Conservation (phyloP, 2,797 vertebrate species). For the Falco rusticolus region DNA sequence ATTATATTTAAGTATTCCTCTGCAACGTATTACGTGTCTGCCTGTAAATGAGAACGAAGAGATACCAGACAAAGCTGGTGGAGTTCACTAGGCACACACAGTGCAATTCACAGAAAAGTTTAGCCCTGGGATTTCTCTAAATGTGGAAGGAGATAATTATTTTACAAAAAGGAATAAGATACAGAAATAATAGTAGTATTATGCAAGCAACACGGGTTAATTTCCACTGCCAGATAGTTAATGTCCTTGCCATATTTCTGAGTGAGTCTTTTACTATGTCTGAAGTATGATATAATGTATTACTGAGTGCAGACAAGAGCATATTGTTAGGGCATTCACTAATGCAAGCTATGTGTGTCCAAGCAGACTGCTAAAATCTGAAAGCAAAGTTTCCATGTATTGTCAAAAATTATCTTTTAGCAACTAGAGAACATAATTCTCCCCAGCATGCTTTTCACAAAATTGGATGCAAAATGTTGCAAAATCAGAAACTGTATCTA, state of each 20-base stretch:
- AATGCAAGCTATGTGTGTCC: neutral
- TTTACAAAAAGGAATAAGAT: neutral
- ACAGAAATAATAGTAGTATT: neutral
- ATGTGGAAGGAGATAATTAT: neutral
- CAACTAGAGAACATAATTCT: neutral
- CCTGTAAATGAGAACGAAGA: neutral
- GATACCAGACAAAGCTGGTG: neutral
- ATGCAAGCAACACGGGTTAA: neutral
- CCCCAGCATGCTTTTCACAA: neutral
- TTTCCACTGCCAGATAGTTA: conserved; percentile 1
- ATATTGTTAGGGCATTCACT: neutral
- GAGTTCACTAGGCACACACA: neutral
- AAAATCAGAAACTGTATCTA: neutral
- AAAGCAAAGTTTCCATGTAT: neutral
- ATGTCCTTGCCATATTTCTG: conserved; percentile 2
- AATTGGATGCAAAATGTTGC: neutral
- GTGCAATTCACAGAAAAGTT: neutral
- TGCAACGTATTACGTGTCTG: neutral
- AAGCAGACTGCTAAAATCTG: neutral
- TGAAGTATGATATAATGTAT: neutral
- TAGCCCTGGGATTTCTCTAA: neutral
- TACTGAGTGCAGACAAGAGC: conserved; percentile 11
- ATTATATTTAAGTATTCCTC: neutral
- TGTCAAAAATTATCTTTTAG: neutral
- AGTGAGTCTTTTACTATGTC: neutral